phyloP scores from a whole-genome alignment of 2,797 vertebrate genomes.

The Parambassis ranga region DNA sequence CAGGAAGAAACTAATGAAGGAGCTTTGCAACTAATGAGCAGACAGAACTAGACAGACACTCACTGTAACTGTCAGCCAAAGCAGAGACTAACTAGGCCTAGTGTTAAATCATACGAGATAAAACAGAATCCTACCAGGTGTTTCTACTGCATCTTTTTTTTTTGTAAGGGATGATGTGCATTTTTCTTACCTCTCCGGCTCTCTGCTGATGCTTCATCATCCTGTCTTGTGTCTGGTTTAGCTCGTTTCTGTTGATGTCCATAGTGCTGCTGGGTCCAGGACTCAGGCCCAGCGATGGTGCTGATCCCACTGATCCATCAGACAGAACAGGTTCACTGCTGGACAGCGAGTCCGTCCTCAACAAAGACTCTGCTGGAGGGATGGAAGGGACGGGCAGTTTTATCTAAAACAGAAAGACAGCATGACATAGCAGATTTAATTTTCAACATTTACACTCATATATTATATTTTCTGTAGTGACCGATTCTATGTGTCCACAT shows the following conservation, averaged over 20 bases:
- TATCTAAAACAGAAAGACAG: constrained; percentile 57
- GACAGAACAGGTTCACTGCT: constrained; percentile 78
- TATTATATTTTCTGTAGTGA: not conserved
- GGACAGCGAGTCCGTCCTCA: constrained; percentile 79
- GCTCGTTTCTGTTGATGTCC: constrained; percentile 83
- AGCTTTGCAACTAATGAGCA: constrained; percentile 1
- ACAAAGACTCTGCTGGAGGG: constrained; percentile 71
- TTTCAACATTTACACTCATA: too few relatives aligned
- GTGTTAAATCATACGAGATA: not conserved
- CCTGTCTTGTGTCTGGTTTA: constrained; percentile 83
- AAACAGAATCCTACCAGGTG: not conserved
- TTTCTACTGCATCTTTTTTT: not conserved
- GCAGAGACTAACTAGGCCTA: not conserved
- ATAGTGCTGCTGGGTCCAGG: constrained; percentile 74
- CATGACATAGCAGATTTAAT: too few relatives aligned
- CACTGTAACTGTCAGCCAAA: not conserved
- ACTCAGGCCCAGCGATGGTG: constrained; percentile 76
- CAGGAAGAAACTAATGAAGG: not conserved
- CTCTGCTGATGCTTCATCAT: constrained; percentile 86
- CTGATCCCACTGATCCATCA: constrained; percentile 80
- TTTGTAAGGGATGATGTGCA: not conserved
- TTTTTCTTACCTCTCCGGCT: constrained; percentile 80
- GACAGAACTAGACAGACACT: not conserved
- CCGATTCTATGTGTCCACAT: not conserved
- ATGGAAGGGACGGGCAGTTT: constrained; percentile 71